Conservation (phyloP, 2,797 vertebrate species). For the Semotilus atromaculatus region DNA sequence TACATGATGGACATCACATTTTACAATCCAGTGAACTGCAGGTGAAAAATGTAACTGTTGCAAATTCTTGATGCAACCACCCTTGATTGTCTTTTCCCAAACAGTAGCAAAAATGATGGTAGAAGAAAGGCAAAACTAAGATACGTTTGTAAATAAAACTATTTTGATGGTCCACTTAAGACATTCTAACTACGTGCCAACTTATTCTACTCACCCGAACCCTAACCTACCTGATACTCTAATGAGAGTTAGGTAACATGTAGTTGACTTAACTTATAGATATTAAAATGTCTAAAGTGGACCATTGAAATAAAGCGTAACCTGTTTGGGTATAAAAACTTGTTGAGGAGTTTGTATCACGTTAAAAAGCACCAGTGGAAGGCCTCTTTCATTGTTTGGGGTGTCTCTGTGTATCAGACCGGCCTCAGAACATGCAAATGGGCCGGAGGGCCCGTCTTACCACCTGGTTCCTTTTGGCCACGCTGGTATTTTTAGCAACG, state of each 20-base stretch:
- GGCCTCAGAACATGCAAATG: constrained; percentile 52
- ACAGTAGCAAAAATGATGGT: background rate
- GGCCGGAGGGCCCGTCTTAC: constrained; percentile 42
- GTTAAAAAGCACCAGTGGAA: background rate
- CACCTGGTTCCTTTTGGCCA: constrained; percentile 61
- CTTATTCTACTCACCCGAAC: background rate
- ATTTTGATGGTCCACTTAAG: background rate
- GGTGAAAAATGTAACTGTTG: background rate
- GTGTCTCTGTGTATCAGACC: constrained; percentile 37
- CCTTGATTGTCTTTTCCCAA: background rate
- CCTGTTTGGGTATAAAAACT: background rate
- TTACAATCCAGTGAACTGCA: background rate
- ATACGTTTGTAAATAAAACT: background rate
- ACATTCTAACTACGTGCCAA: background rate
- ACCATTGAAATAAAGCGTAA: background rate
- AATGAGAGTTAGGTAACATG: background rate
- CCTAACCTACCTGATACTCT: background rate
- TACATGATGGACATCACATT: background rate
- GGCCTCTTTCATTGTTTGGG: background rate
- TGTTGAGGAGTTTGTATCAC: background rate
- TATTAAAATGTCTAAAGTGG: background rate
- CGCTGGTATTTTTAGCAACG: constrained; percentile 71
- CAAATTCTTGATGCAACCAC: background rate
- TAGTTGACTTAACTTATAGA: background rate
- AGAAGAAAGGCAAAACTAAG: background rate